phyloP scores from a whole-genome alignment of 1,140 invertebrate genomes.

The Hyposmocoma kahamanoa region DNA sequence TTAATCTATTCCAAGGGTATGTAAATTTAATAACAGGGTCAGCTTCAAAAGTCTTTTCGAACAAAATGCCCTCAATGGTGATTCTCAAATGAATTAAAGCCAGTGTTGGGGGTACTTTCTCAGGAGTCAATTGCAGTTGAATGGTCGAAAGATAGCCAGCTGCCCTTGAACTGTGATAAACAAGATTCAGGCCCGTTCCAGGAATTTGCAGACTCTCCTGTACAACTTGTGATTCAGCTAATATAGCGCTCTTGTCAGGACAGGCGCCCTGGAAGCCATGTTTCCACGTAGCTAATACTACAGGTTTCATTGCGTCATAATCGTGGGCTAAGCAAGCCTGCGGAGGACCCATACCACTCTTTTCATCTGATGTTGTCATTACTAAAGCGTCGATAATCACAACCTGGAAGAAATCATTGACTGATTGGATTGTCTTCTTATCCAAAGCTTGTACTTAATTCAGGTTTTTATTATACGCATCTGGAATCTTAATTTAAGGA shows the following conservation, averaged over 20 bases:
- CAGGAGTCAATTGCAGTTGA: conserved; percentile 93
- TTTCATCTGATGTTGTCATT: conserved; percentile 90
- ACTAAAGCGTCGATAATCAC: conserved; percentile 91
- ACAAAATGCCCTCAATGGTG: conserved; percentile 94
- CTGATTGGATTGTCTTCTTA: no score
- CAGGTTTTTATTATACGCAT: no score
- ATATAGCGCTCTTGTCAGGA: conserved; percentile 91
- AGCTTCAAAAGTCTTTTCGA: conserved; percentile 95
- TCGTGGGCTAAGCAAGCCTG: conserved; percentile 92
- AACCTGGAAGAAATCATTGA: conserved; percentile 76
- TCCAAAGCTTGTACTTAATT: no score
- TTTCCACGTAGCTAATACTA: conserved; percentile 96
- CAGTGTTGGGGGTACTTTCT: conserved; percentile 85
- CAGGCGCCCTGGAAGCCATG: conserved; percentile 96
- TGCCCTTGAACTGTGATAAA: conserved; percentile 94
- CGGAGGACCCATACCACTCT: conserved; percentile 74
- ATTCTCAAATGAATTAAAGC: conserved; percentile 92
- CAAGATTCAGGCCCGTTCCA: conserved; percentile 92
- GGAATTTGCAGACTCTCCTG: conserved; percentile 96
- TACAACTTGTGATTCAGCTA: conserved; percentile 96
- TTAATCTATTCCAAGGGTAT: conserved; percentile 96
- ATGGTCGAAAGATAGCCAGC: conserved; percentile 96
- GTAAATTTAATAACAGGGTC: conserved; percentile 97
- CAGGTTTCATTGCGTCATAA: conserved; percentile 95
- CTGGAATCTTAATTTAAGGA: no score